A percentile compares a stretch with the other conserved stretches of the same genome.
Evolutionary conservation across 2,113 vertebrate species (phyloP).

Genomic region (Malaclemys terrapin): DNA sequence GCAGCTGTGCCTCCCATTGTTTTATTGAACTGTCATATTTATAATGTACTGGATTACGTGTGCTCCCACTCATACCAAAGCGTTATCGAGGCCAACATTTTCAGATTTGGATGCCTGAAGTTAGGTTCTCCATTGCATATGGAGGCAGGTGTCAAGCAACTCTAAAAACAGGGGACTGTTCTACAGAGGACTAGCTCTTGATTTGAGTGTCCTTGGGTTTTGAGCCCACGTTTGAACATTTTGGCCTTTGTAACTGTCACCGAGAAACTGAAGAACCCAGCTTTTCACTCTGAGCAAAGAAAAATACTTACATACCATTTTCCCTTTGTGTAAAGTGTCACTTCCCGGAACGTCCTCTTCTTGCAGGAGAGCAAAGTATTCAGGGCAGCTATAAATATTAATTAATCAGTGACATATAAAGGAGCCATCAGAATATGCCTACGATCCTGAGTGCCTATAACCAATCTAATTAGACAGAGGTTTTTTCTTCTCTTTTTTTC

Average conservation of each 20-base stretch:
- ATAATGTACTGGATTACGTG: neutral
- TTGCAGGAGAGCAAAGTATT: neutral
- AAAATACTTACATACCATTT: neutral
- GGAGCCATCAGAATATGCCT: conserved; percentile 5
- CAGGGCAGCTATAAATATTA: neutral
- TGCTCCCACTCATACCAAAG: neutral
- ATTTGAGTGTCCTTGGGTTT: neutral
- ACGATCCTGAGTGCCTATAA: conserved; percentile 40
- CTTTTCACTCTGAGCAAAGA: neutral
- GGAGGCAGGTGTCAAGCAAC: neutral
- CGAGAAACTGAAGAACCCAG: neutral
- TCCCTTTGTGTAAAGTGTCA: neutral
- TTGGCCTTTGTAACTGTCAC: neutral
- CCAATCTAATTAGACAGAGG: conserved; percentile 23
- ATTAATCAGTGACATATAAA: conserved; percentile 60
- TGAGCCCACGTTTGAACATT: neutral
- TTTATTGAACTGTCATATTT: neutral
- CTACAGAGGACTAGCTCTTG: neutral
- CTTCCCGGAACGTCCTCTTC: conserved; percentile 7
- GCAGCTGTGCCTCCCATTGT: neutral
- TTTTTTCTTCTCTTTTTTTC: conserved; percentile 14
- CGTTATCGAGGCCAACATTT: neutral
- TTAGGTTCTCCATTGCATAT: neutral
- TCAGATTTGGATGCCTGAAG: neutral
- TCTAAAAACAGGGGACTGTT: neutral